Evolutionary conservation across 2,888 invertebrate genomes (phyloP).

Genomic region (Rugalucina vietnamica): DNA sequence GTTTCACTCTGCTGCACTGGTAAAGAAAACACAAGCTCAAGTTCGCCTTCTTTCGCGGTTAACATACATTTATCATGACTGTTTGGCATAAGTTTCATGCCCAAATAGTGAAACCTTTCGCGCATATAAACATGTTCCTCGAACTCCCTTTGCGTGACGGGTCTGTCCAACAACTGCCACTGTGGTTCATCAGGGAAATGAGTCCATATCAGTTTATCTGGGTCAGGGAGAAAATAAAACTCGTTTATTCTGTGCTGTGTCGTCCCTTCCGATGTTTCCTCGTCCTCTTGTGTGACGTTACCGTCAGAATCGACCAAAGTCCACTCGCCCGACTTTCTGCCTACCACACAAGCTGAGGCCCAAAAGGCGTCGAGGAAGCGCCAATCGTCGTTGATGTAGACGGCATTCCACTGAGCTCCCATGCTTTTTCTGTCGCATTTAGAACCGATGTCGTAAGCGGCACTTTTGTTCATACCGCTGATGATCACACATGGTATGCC

Average conservation of each 20-base stretch:
- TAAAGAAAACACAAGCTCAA: conserved; percentile 75
- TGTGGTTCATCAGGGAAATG: conserved; percentile 79
- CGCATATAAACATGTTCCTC: conserved; percentile 79
- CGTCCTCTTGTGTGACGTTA: conserved; percentile 72
- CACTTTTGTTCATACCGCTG: conserved; percentile 82
- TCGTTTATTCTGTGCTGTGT: conserved; percentile 81
- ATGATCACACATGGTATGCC: conserved; percentile 79
- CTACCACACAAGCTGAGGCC: conserved; percentile 81
- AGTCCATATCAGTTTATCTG: conserved; percentile 80
- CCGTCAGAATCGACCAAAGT: conserved; percentile 77
- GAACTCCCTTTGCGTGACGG: conserved; percentile 72
- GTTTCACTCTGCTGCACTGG: conserved; percentile 68
- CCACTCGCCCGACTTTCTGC: conserved; percentile 78
- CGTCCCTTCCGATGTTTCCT: conserved; percentile 73
- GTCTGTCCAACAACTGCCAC: conserved; percentile 80
- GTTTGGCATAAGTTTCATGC: conserved; percentile 68
- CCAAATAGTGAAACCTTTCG: conserved; percentile 79
- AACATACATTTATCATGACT: conserved; percentile 73
- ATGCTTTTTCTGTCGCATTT: conserved; percentile 75
- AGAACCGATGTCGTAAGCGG: conserved; percentile 80
- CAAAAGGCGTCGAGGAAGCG: conserved; percentile 81
- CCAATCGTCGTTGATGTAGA: conserved; percentile 80
- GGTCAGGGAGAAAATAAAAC: conserved; percentile 82
- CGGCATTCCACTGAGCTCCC: conserved; percentile 83
- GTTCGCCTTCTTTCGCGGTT: conserved; percentile 74